These are phyloP conservation scores for Troides helena DNA, from an alignment of 2,888 invertebrate species.

Conservation along the genomic window DNA sequence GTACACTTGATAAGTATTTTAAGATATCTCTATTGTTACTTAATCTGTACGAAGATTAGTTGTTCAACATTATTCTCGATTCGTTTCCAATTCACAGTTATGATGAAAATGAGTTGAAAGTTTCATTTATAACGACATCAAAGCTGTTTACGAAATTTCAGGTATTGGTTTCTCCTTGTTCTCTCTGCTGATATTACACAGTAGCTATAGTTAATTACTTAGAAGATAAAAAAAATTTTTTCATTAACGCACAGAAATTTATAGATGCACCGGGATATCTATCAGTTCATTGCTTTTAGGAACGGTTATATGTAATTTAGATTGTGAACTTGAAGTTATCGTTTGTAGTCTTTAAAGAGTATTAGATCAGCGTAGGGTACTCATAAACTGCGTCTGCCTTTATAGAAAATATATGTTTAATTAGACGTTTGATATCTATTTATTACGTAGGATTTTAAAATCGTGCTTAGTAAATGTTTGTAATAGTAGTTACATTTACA, in stretches of 20 bases:
- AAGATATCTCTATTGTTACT: slow-evolving; percentile 9
- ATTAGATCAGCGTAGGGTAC: slow-evolving; percentile 3
- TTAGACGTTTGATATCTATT: slow-evolving; percentile 15
- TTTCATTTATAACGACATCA: no score
- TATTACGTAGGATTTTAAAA: slow-evolving; percentile 44
- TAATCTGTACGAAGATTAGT: background rate
- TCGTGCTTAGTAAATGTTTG: slow-evolving; percentile 53
- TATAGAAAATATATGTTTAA: slow-evolving; percentile 3
- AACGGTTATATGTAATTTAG: background rate
- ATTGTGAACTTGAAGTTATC: background rate
- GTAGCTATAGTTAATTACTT: background rate
- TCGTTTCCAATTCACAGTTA: background rate
- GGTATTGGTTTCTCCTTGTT: background rate
- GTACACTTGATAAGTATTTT: slow-evolving; percentile 14
- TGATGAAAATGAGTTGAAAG: no score
- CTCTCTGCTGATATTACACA: background rate
- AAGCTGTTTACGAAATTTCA: no score
- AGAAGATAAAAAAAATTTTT: background rate
- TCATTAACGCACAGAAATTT: slow-evolving; percentile 20
- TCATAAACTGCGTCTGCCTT: slow-evolving; percentile 7
- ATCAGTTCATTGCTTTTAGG: slow-evolving; percentile 11
- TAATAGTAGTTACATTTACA: slow-evolving; percentile 55
- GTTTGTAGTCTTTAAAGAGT: background rate
- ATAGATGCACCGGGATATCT: slow-evolving; percentile 14
- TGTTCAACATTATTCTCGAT: background rate